Base-by-base conservation (phyloP, 2,888 invertebrate genomes). In the Cryptocheilus praepositus region DNA sequence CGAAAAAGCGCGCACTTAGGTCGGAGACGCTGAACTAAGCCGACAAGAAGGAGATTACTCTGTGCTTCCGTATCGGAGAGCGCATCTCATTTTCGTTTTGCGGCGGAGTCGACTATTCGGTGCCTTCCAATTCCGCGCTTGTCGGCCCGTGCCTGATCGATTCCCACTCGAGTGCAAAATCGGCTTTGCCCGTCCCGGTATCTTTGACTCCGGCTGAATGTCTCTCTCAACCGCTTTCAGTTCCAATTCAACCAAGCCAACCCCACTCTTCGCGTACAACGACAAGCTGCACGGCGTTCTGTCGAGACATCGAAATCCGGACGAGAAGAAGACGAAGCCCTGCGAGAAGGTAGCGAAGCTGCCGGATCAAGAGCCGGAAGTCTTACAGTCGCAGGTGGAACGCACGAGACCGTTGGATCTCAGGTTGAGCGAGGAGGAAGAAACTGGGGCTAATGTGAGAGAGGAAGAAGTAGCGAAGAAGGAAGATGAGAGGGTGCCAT, bases 211-310 rank as follows among this genome's bases (percentile, higher is more conserved):
- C 19, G 49, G 49, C n/a, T n/a, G 3, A 49, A 49, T 49, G n/a
- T n/a, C 7, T 25, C 16, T n/a, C 36, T 53, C 46, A 22, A 13
- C 25, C 64, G 44, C 43, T 8, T 70, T 64, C 18, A 73, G 57
- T 79, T 82, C 45, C 71, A 83, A 80, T 62, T 79, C 83, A 54
- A 73, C 67, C 60, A 82, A 82, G 68, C 55, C 79, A 21, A 64
- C 83, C 65, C 64, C 79, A 36, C 73, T 80, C 16, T 81, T 81
- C 63, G 46, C 71, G 46, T 84, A 82, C 76, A 83, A 77, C 73
- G 81, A 81, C 60, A 80, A 73, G 4, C 46, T 70, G 53, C 78
- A 76, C 25, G 75, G 70, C 60, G 75, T 77, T 45, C 46, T 76
- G 18, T 67, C 76, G 61, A 74, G 69, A 64, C 75, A 77, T 62